Base-by-base conservation (phyloP, 1,140 invertebrate genomes). In the Lasioglossum albipes region DNA sequence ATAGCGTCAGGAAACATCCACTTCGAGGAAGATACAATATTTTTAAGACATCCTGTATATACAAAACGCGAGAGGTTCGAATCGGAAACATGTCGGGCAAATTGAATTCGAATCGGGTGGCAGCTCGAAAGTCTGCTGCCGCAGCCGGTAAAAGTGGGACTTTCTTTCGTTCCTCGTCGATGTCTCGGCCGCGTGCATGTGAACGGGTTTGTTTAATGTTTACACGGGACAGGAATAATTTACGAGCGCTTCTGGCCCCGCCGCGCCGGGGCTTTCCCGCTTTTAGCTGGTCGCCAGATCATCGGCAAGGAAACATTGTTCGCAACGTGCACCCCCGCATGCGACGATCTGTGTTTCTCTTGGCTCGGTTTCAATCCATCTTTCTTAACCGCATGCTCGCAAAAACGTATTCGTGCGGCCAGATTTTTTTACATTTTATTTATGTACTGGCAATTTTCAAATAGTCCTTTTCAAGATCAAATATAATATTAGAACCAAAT, bases 151-250 rank as follows among this genome's bases (percentile, higher is more conserved):
- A 73, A 79, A 79, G 70, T 79, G 41, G 62, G 57, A 74, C 61
- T 74, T 73, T 79, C 70, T 22, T 72, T 54, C 76, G n/a, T 72
- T 45, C 20, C 4, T 27, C 49, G 64, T 12, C 13, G 18, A 18
- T 5, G 18, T n/a, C 22, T 3, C 16, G 20, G 10, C 13, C n/a
- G 71, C 13, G 69, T 20, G 18, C 41, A 22, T 57, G 22, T 42
- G 41, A 75, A 79, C 77, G 70, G 66, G 20, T 27, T 75, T 49
- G 78, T 75, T 80, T 68, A 75, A 80, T 75, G 78, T 80, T 80
- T 75, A 75, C 42, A 36, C 54, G 18, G 72, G 78, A 68, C 65
- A 5, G 22, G 72, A 80, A 80, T 75, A 69, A 80, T 80, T 80
- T 68, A 80, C 54, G 78, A n/a, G 10, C 16, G 71, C 72, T 52